phyloP scores from a whole-genome alignment of 2,113 vertebrate species.

The Pseudopipra pipra region DNA sequence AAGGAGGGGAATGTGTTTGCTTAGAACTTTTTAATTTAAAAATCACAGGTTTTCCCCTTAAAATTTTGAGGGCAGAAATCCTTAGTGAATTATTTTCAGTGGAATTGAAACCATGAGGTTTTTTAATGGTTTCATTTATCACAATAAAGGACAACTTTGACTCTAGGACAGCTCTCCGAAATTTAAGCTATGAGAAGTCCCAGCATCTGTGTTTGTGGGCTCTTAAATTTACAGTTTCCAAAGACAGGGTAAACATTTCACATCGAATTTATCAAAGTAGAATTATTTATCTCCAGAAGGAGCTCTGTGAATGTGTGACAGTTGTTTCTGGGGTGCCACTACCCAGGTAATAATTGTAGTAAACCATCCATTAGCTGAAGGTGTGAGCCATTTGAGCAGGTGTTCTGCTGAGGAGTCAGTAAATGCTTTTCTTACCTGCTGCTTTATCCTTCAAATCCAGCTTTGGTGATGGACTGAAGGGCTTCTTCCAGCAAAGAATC shows the following conservation, averaged over 20 bases:
- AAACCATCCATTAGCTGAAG: background rate
- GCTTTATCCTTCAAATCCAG: background rate
- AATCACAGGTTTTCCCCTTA: background rate
- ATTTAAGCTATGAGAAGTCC: background rate
- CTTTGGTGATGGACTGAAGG: background rate
- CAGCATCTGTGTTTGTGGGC: background rate
- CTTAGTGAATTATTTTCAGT: background rate
- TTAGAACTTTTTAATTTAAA: background rate
- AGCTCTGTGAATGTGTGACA: background rate
- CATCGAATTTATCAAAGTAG: background rate
- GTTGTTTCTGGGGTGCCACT: background rate
- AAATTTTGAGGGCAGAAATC: background rate
- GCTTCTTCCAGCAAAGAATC: background rate
- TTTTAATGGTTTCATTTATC: background rate
- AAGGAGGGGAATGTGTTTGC: background rate
- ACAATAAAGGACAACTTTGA: background rate
- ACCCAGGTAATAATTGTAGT: rapidly evolving
- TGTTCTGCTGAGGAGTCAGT: background rate
- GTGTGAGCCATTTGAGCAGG: background rate
- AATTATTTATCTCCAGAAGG: background rate
- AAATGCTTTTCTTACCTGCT: background rate
- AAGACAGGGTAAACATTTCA: background rate
- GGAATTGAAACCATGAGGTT: background rate
- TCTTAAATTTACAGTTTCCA: background rate
- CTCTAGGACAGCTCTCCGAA: background rate